A percentile compares a stretch with the other conserved stretches of the same genome.
Conservation (phyloP, 2,797 vertebrate species). For the Falco columbarius region DNA sequence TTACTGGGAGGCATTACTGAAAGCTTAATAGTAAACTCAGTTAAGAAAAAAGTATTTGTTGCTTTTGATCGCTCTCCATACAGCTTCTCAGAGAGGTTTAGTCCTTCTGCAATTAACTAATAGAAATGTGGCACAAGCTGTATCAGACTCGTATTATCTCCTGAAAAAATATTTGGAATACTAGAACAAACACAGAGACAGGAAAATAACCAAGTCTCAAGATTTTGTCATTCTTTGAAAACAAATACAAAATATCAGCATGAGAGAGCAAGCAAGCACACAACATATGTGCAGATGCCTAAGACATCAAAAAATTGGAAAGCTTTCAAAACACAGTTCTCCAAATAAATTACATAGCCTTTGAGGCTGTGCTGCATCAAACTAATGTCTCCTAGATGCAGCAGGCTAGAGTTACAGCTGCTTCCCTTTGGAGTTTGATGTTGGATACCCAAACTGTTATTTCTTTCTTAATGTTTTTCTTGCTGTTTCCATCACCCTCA, state of each 20-base stretch:
- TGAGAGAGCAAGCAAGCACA: background rate
- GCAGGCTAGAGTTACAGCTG: background rate
- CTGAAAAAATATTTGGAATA: background rate
- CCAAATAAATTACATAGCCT: background rate
- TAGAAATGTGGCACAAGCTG: background rate
- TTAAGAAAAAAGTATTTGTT: background rate
- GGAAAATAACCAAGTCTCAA: constrained; percentile 11
- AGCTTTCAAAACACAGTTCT: background rate
- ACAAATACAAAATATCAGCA: constrained; percentile 14
- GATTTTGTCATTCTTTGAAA: constrained; percentile 18
- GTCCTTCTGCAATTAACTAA: background rate
- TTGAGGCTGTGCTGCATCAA: background rate
- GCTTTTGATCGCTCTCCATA: background rate
- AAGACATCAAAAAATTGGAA: background rate
- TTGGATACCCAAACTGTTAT: background rate
- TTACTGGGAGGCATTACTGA: background rate
- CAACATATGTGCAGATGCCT: background rate
- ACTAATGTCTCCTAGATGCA: background rate
- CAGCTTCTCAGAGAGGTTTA: background rate
- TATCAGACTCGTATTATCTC: background rate
- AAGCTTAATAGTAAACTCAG: background rate
- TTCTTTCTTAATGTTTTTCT: background rate
- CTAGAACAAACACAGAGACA: background rate
- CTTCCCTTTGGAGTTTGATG: background rate
- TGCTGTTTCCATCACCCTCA: background rate